Base-by-base conservation (phyloP, 2,113 vertebrate genomes). In the Nyctereutes procyonoides region DNA sequence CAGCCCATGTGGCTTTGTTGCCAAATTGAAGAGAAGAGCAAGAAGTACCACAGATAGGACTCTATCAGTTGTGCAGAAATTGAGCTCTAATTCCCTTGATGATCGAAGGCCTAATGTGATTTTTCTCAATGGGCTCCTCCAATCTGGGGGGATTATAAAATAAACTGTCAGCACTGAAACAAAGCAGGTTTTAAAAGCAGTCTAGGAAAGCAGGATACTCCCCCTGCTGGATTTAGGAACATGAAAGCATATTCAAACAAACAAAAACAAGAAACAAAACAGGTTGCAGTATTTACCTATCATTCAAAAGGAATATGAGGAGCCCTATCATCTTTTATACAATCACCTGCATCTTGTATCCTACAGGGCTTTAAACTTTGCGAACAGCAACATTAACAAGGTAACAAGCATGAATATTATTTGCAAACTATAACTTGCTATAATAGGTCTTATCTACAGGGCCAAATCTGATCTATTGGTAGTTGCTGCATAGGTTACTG, bases 121-220 rank as follows among this genome's bases (percentile, higher is more conserved):
- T 76, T 92, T 56, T 95, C 63, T 80, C 92, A 96, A 93, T 32
- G 96, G 62, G 35, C n/a, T 89, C n/a, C 56, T 94, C 69, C 84
- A 92, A 38, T 65, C 38, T 79, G 12, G 51, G 35, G 43, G 30
- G 4, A 84, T 83, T 79, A 94, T 67, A 93, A 95, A 97, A 94
- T 74, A 92, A 95, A 93, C 51, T 83, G 71, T 58, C 35, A 69
- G n/a, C 19, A 58, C 24, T 86, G 69, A 89, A 95, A 85, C 4
- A 88, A 89, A 94, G 79, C 71, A 93, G 63, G 16, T 95, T 20
- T 94, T 94, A 91, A 96, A 96, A 97, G 19, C 77, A 98, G 53
- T 95, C 67, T 95, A 56, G 51, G n/a, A 92, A 95, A 88, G 74
- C 20, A 88, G 82, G 56, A n/a, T 86, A 88, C 65, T 89, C 48